These are phyloP conservation scores for Sarcophaga peregrina DNA, from an alignment of 1,140 invertebrate genomes.

Conservation along the genomic window DNA sequence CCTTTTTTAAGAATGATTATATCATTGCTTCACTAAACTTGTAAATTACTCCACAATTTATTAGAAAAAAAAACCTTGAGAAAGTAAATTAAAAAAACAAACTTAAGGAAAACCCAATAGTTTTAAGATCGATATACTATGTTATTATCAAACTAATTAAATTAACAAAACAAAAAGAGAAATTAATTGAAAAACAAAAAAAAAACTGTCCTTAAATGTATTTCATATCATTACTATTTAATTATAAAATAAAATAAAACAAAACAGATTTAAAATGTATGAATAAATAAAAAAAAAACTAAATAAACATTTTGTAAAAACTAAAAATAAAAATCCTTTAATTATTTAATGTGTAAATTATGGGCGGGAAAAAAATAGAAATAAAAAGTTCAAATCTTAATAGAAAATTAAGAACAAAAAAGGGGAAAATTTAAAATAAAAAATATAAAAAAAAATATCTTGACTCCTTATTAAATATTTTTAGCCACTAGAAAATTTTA, in stretches of 20 bases:
- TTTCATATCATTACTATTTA: conserved; percentile 38
- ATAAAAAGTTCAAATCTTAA: conserved; percentile 31
- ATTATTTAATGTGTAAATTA: conserved; percentile 11
- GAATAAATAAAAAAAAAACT: conserved; percentile 18
- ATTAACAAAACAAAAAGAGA: no score
- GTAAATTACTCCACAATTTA: background rate
- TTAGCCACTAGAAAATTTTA: conserved; percentile 38
- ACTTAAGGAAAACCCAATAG: background rate
- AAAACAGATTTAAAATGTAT: background rate
- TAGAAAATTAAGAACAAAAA: background rate
- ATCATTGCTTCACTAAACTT: background rate
- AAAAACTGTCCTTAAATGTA: conserved; percentile 3
- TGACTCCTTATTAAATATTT: conserved; percentile 8
- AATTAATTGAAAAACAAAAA: no score
- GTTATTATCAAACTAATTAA: no score
- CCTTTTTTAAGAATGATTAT: background rate
- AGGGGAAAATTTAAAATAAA: background rate
- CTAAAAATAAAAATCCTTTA: background rate
- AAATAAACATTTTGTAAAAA: background rate
- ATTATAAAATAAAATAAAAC: background rate
- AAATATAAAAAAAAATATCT: background rate
- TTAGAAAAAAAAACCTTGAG: background rate
- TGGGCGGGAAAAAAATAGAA: conserved; percentile 10
- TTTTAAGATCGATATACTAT: no score
- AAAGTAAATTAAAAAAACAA: background rate